Percentiles rank a stretch among this genome's conserved stretches.
phyloP scores from a whole-genome alignment of 1,140 invertebrate species.

The Diploscapter pachys region DNA sequence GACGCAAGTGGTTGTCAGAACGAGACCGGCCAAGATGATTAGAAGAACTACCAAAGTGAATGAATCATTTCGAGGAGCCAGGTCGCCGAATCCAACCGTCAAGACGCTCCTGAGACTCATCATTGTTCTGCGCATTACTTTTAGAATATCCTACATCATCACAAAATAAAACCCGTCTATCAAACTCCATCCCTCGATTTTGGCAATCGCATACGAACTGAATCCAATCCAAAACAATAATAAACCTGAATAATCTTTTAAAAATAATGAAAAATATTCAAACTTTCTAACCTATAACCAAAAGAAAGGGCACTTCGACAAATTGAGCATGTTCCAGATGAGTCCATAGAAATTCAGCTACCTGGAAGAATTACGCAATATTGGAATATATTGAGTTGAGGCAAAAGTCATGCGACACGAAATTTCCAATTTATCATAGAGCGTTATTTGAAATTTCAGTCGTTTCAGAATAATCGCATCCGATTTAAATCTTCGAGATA shows the following conservation, averaged over 20 bases:
- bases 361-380: constrained; percentile 15
- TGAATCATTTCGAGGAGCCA: constrained; percentile 53
- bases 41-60: constrained; percentile 43
- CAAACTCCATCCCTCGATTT: constrained; percentile 47
- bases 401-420: no score
- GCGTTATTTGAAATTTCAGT: no score
- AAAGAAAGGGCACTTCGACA: constrained; percentile 44
- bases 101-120: background rate
- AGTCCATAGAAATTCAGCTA: constrained; percentile 58
- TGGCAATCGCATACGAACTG: constrained; percentile 48
- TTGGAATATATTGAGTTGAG: no score
- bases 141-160: constrained; percentile 44
- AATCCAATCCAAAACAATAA: constrained; percentile 47
- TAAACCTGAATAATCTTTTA: constrained; percentile 32
- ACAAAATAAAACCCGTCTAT: constrained; percentile 55
- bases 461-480: no score
- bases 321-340: constrained; percentile 58
- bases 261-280: background rate
- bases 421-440: no score
- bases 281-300: constrained; percentile 13
- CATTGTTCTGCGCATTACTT: background rate
- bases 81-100: constrained; percentile 33
- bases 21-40: constrained; percentile 50
- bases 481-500: no score
- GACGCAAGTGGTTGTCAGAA: constrained; percentile 54